Evolutionary conservation across 2,888 invertebrate genomes (phyloP).

Genomic region (Athalia cordata): DNA sequence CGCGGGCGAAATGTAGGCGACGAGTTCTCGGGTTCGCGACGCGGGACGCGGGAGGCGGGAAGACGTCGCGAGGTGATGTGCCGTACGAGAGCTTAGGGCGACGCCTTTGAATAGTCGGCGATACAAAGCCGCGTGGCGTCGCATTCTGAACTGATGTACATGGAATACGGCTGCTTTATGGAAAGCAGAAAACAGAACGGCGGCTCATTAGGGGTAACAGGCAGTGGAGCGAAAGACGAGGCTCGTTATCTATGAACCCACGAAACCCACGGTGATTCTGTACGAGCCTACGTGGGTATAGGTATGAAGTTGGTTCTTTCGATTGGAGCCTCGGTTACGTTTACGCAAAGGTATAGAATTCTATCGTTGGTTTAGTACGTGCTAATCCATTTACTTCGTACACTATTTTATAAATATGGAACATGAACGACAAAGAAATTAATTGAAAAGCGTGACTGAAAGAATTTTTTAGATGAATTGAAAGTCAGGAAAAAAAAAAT

Average conservation of each 20-base stretch:
- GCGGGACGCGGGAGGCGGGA: constrained; percentile 3
- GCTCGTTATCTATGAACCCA: constrained; percentile 69
- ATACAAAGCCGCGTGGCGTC: constrained; percentile 59
- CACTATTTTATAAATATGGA: no score
- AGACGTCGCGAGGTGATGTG: constrained; percentile 16
- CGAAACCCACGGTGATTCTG: constrained; percentile 55
- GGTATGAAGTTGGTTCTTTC: constrained; percentile 12
- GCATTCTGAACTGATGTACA: constrained; percentile 43
- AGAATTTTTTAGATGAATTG: no score
- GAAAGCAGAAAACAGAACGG: constrained; percentile 66
- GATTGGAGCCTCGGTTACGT: neutral
- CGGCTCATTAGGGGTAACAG: constrained; percentile 70
- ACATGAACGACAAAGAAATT: no score
- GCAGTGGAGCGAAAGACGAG: constrained; percentile 67
- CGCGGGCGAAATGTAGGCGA: neutral
- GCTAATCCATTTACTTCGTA: no score
- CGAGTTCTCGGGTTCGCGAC: no score
- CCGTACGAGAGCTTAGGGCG: constrained; percentile 45
- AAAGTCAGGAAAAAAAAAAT: no score
- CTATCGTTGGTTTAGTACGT: no score
- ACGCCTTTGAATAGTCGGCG: constrained; percentile 57
- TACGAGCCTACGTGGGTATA: constrained; percentile 4
- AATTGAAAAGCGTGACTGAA: no score
- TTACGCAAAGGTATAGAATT: neutral
- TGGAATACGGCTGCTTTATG: constrained; percentile 28